Conservation (phyloP, 1,140 invertebrate species). For the Drosophila lacertosa region DNA sequence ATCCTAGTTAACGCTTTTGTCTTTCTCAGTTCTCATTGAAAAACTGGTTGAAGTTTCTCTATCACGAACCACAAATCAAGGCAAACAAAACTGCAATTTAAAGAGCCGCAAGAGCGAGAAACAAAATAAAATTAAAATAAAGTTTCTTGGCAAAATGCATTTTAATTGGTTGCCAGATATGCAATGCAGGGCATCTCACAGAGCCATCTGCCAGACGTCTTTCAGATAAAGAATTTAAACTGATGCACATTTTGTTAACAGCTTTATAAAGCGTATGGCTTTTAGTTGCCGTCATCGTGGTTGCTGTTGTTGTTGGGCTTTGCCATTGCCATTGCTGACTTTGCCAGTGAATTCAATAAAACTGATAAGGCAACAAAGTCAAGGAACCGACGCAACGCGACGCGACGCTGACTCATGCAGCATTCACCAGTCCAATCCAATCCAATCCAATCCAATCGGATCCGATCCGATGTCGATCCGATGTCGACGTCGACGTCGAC, state of each 20-base stretch:
- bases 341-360: conserved; percentile 77
- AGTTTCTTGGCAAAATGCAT: conserved; percentile 75
- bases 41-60: conserved; percentile 19
- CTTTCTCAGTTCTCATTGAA: neutral
- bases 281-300: conserved; percentile 53
- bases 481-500: conserved; percentile 15
- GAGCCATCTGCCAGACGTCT: conserved; percentile 66
- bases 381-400: conserved; percentile 30
- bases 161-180: conserved; percentile 81
- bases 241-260: conserved; percentile 83
- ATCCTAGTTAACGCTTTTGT: neutral
- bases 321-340: conserved; percentile 46
- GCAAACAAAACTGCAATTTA: conserved; percentile 52
- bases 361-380: conserved; percentile 73
- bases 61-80: conserved; percentile 41
- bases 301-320: conserved; percentile 17
- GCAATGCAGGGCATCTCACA: conserved; percentile 62
- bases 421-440: neutral
- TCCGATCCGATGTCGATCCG: conserved; percentile 27
- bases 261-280: conserved; percentile 81
- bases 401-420: conserved; percentile 22
- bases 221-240: conserved; percentile 81
- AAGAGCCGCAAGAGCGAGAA: conserved; percentile 23
- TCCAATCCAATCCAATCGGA: conserved; percentile 24
- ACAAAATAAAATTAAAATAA: conserved; percentile 35